Evolutionary conservation across 53 echinoderm and acorn worm species (phyloP).

Genomic region (Zoroaster sp.): DNA sequence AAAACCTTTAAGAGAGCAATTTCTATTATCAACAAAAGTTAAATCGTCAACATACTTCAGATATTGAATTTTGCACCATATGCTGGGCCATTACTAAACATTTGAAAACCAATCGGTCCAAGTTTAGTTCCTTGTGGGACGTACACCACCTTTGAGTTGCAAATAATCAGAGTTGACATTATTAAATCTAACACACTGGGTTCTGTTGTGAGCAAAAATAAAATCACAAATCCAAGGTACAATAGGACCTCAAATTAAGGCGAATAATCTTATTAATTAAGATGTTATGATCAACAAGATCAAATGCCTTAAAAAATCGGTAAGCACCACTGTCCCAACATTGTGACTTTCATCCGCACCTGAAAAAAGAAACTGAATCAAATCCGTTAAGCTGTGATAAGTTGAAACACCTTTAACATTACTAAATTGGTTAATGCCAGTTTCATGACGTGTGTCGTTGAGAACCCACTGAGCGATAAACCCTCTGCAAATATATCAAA

Average conservation of each 20-base stretch:
- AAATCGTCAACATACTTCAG: not conserved
- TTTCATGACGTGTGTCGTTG: not conserved
- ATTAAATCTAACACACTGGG: slow-evolving; percentile 21
- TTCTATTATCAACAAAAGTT: not conserved
- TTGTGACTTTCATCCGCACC: slow-evolving; percentile 6
- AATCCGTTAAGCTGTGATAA: not conserved
- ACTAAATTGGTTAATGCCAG: slow-evolving; percentile 14
- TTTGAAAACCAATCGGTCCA: not conserved
- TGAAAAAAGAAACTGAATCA: not conserved
- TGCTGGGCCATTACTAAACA: not conserved
- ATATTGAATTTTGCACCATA: not conserved
- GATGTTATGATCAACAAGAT: slow-evolving; percentile 36
- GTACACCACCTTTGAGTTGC: slow-evolving; percentile 2
- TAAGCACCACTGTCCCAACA: slow-evolving; percentile 13
- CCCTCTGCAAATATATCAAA: not conserved
- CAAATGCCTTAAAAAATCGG: slow-evolving; percentile 52
- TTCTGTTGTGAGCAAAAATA: slow-evolving; percentile 1
- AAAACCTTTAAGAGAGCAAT: not conserved
- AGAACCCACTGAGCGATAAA: not conserved
- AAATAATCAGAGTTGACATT: slow-evolving; percentile 26
- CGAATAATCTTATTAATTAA: slow-evolving; percentile 26
- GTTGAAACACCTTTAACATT: slow-evolving; percentile 13
- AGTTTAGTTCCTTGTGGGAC: not conserved
- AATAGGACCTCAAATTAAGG: not conserved
- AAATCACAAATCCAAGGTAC: slow-evolving; percentile 52